Conservation (phyloP, 2,113 vertebrate species). For the Leptocoma aspasia region DNA sequence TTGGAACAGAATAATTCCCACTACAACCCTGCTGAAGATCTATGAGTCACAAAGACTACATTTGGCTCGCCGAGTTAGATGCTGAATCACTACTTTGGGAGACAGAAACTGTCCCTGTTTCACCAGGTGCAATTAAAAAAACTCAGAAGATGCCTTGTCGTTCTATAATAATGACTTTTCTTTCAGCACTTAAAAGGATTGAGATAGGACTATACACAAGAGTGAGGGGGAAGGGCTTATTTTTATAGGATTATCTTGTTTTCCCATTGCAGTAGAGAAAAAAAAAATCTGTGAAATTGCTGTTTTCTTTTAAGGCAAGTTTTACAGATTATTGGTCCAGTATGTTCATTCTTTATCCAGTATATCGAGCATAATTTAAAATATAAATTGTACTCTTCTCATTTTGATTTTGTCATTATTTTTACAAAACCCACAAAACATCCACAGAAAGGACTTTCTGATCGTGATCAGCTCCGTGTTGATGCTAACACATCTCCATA, state of each 20-base stretch:
- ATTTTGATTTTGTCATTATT: neutral
- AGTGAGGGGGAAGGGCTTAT: neutral
- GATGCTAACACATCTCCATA: neutral
- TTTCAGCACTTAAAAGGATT: neutral
- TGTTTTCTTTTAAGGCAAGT: neutral
- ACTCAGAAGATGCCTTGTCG: neutral
- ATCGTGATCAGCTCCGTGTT: neutral
- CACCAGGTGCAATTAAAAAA: neutral
- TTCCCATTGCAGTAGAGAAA: neutral
- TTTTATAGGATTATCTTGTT: neutral
- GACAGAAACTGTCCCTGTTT: neutral
- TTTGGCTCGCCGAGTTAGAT: slow-evolving; percentile 1
- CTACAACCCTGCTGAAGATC: neutral
- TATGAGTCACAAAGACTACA: slow-evolving; percentile 17
- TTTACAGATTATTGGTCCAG: neutral
- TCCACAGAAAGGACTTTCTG: neutral
- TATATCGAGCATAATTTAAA: neutral
- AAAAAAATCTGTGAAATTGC: neutral
- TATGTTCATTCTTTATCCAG: neutral
- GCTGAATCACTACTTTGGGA: slow-evolving; percentile 1
- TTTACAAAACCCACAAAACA: neutral
- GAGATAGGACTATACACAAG: neutral
- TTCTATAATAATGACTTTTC: neutral
- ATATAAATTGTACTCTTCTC: neutral
- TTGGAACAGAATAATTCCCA: slow-evolving; percentile 1